Evolutionary conservation across 2,797 vertebrate genomes (phyloP).

Genomic region (Cottoperca gobio): DNA sequence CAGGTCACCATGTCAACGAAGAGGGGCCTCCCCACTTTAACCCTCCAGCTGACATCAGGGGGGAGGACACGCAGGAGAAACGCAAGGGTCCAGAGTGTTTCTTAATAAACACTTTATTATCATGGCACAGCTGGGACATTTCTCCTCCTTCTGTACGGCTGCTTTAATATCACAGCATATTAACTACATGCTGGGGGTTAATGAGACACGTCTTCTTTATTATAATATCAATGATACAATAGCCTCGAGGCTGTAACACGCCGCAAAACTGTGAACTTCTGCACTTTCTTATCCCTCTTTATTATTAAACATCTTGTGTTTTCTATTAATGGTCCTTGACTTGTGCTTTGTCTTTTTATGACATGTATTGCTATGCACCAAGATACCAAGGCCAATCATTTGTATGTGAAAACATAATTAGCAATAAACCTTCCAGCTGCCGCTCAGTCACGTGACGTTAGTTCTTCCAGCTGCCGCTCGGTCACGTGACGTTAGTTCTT

Average conservation of each 20-base stretch:
- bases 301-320: too few species aligned
- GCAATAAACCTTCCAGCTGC: too few species aligned
- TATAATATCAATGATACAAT: not conserved
- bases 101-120: too few species aligned
- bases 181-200: too few species aligned
- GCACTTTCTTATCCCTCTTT: too few species aligned
- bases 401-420: not conserved
- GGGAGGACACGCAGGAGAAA: conserved; percentile 9
- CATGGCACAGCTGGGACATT: conserved; percentile 48
- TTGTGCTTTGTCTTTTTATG: not conserved
- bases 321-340: not conserved
- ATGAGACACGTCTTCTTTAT: too few species aligned
- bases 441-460: too few species aligned
- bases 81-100: conserved; percentile 16
- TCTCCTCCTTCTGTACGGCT: too few species aligned
- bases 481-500: too few species aligned
- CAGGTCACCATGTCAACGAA: conserved; percentile 72
- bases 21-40: conserved; percentile 48
- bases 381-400: not conserved
- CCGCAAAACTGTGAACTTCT: not conserved
- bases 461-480: too few species aligned
- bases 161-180: too few species aligned
- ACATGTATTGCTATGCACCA: not conserved
- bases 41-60: conserved; percentile 53
- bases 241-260: not conserved